Evolutionary conservation across 1,140 invertebrate species (phyloP).

Genomic region (Drosophila pseudoananassae): DNA sequence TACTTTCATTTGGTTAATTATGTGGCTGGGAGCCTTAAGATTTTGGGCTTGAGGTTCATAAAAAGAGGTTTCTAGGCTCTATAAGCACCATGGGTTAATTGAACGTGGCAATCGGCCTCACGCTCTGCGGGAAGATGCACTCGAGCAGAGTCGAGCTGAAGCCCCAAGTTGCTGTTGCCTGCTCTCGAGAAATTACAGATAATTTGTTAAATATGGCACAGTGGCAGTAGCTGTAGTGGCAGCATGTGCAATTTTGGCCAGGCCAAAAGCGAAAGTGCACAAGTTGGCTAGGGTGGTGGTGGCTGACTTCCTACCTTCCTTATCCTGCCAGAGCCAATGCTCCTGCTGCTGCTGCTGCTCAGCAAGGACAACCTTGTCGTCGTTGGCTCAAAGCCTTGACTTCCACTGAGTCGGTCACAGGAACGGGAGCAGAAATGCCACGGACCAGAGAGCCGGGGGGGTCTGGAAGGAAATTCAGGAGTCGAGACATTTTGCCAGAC

Average conservation of each 20-base stretch:
- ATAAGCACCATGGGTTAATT: conserved; percentile 27
- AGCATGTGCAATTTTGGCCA: conserved; percentile 52
- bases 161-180: conserved; percentile 45
- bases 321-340: conserved; percentile 27
- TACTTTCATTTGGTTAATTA: neutral
- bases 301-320: conserved; percentile 20
- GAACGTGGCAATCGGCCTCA: conserved; percentile 16
- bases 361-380: conserved; percentile 49
- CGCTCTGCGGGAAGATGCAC: conserved; percentile 35
- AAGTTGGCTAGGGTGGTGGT: neutral
- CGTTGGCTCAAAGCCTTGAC: conserved; percentile 51
- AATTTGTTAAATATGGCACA: conserved; percentile 83
- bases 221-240: neutral
- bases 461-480: conserved; percentile 60
- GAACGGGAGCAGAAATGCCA: conserved; percentile 6
- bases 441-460: neutral
- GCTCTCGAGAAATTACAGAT: conserved; percentile 81
- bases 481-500: conserved; percentile 81
- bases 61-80: no score
- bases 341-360: conserved; percentile 8
- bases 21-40: neutral
- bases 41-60: neutral
- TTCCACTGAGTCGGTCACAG: conserved; percentile 58
- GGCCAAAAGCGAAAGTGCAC: conserved; percentile 73
- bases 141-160: conserved; percentile 1